Percentiles rank a stretch among this genome's conserved stretches.
Conservation (phyloP, 1,140 invertebrate species). For the Drosophila prosaltans region DNA sequence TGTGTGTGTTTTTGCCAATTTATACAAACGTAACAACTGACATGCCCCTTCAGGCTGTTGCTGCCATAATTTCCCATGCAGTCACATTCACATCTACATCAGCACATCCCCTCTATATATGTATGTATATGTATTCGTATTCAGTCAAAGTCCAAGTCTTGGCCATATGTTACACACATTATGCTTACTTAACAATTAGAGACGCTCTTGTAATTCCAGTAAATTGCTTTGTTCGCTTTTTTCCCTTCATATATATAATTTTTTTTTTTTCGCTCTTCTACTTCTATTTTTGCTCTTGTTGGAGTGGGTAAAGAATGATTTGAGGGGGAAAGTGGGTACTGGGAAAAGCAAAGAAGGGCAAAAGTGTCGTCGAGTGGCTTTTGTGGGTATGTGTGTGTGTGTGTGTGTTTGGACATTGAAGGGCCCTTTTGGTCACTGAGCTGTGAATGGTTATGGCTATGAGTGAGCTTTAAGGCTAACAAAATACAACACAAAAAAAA, state of each 20-base stretch:
- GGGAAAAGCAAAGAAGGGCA: constrained; percentile 19
- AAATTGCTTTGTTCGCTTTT: constrained; percentile 72
- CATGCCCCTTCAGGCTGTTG: constrained; percentile 51
- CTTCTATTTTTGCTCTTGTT: constrained; percentile 22
- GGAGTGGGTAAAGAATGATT: constrained; percentile 8
- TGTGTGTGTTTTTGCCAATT: constrained; percentile 61
- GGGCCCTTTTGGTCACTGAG: constrained; percentile 66
- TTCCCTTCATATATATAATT: constrained; percentile 15
- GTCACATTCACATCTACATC: constrained; percentile 23
- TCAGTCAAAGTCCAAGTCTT: constrained; percentile 52
- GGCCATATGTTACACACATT: constrained; percentile 78
- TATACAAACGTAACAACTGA: constrained; percentile 46
- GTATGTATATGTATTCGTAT: background rate
- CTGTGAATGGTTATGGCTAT: constrained; percentile 56
- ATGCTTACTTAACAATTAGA: constrained; percentile 81
- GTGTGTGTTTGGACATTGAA: constrained; percentile 47
- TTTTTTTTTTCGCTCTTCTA: constrained; percentile 35
- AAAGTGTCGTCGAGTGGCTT: constrained; percentile 50
- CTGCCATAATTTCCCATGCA: constrained; percentile 60
- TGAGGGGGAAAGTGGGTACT: background rate
- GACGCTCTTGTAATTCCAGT: constrained; percentile 76
- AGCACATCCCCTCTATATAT: background rate
- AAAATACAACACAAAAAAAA: constrained; percentile 9
- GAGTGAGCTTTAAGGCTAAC: constrained; percentile 55
- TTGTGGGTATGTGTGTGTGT: constrained; percentile 34